Conservation (phyloP, 2,113 vertebrate species). For the Typhlomys cinereus region DNA sequence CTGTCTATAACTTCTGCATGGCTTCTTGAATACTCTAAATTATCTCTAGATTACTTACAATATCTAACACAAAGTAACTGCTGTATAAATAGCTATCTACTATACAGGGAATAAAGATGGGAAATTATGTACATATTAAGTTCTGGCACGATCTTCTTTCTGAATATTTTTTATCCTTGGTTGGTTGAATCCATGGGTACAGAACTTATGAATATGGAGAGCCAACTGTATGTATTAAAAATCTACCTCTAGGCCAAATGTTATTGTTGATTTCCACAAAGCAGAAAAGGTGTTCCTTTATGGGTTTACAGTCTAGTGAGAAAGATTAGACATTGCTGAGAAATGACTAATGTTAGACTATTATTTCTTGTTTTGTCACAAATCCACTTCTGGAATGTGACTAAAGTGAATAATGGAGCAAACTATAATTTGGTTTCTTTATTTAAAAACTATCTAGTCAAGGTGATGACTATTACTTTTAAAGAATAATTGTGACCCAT, state of each 20-base stretch:
- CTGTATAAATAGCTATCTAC: not conserved
- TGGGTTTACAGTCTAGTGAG: not conserved
- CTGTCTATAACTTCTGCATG: not conserved
- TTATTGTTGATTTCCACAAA: not conserved
- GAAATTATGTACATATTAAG: not conserved
- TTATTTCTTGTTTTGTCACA: not conserved
- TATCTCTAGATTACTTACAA: not conserved
- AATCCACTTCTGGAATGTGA: not conserved
- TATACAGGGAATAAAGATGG: not conserved
- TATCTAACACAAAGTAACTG: not conserved
- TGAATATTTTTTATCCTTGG: not conserved
- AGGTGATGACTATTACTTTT: conserved; percentile 23
- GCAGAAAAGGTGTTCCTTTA: not conserved
- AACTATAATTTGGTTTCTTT: not conserved
- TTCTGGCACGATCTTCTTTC: not conserved
- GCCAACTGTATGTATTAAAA: not conserved
- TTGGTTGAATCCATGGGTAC: not conserved
- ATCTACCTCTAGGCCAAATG: not conserved
- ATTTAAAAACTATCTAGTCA: not conserved
- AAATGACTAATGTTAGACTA: not conserved
- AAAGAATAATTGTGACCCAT: not conserved
- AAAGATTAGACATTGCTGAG: not conserved
- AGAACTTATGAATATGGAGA: not conserved
- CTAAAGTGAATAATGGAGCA: not conserved
- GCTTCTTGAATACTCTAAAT: not conserved